Percentiles rank a stretch among this genome's conserved stretches.
Evolutionary conservation across 2,797 vertebrate genomes (phyloP).

Genomic region (Enteromius argenteus): DNA sequence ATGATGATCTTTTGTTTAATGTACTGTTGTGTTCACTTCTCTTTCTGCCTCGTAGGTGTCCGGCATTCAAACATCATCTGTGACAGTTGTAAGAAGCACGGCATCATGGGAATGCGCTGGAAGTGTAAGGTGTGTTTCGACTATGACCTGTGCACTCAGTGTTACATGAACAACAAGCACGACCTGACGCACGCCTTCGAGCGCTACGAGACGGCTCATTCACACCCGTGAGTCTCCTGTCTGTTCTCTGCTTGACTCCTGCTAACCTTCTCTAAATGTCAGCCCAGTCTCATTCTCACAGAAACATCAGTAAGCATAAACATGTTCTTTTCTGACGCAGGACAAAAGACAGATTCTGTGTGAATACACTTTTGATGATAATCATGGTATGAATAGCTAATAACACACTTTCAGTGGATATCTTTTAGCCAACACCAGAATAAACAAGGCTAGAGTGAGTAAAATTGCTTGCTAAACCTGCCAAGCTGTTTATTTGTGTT

Average conservation of each 20-base stretch:
- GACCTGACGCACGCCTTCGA: constrained; percentile 93
- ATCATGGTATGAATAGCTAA: no score
- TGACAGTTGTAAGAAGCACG: constrained; percentile 97
- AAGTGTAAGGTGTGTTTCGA: constrained; percentile 97
- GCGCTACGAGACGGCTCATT: constrained; percentile 95
- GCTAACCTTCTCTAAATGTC: constrained; percentile 74
- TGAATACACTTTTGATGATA: background rate
- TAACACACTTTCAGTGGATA: background rate
- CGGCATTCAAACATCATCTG: constrained; percentile 99
- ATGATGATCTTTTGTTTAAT: background rate
- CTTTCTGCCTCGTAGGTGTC: constrained; percentile 81
- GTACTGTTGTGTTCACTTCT: background rate
- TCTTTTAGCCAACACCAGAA: background rate
- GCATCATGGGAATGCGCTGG: constrained; percentile 98
- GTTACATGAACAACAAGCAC: constrained; percentile 98
- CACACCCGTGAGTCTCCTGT: constrained; percentile 89
- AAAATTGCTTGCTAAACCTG: background rate
- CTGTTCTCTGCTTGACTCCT: constrained; percentile 64
- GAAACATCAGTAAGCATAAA: background rate
- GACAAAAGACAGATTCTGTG: background rate
- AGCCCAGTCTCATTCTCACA: constrained; percentile 48
- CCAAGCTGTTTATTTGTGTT: background rate
- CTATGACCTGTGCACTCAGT: constrained; percentile 97
- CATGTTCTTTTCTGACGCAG: background rate
- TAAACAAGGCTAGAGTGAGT: background rate